Evolutionary conservation across 2,888 invertebrate species (phyloP).

Genomic region (Euclidia mi): DNA sequence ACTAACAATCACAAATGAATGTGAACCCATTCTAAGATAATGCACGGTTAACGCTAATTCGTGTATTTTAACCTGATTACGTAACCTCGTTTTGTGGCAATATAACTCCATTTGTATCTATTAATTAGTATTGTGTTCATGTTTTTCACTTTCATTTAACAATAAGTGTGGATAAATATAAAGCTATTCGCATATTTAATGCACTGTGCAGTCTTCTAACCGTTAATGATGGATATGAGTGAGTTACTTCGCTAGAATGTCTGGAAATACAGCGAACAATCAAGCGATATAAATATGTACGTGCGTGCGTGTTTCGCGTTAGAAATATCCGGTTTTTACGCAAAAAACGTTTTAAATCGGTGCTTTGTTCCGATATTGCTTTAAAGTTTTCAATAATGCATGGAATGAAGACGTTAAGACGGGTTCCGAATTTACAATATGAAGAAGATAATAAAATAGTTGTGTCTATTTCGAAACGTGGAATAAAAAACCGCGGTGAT

Average conservation of each 20-base stretch:
- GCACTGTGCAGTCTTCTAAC: constrained; percentile 12
- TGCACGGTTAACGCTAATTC: background rate
- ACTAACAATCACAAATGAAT: background rate
- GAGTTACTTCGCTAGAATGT: constrained; percentile 24
- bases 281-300: constrained; percentile 30
- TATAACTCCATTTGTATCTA: background rate
- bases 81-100: background rate
- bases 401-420: constrained; percentile 16
- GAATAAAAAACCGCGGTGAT: constrained; percentile 77
- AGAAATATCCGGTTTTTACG: constrained; percentile 17
- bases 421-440: constrained; percentile 1
- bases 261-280: constrained; percentile 27
- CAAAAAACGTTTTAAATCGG: constrained; percentile 29
- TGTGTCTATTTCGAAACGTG: constrained; percentile 68
- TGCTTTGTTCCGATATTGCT: constrained; percentile 19
- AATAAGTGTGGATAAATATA: too few species aligned
- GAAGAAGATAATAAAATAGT: constrained; percentile 39
- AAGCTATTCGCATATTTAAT: too few species aligned
- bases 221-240: constrained; percentile 23
- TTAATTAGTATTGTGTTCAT: background rate
- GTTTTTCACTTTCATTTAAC: background rate
- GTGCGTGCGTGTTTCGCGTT: constrained; percentile 36
- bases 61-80: background rate
- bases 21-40: background rate
- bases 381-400: constrained; percentile 26